These are phyloP conservation scores for Caenorhabditis becei DNA, from an alignment of 2,888 invertebrate species.

Conservation along the genomic window DNA sequence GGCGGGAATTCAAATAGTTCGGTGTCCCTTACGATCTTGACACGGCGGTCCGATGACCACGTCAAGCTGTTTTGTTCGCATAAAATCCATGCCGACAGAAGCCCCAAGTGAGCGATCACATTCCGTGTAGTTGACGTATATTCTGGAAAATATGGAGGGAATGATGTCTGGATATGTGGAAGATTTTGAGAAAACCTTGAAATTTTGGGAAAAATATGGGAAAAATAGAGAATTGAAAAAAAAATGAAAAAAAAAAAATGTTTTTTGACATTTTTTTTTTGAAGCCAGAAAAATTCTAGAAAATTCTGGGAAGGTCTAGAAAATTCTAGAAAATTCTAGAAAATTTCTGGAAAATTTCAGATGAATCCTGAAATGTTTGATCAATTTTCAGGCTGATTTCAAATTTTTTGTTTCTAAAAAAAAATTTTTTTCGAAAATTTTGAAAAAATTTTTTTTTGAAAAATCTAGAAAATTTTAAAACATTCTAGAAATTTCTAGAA, in stretches of 20 bases:
- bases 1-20: neutral
- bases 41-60: conserved; percentile 73
- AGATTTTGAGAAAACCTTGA: neutral
- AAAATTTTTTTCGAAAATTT: no score
- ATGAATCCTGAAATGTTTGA: neutral
- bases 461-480: conserved; percentile 3
- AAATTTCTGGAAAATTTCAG: no score
- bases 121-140: conserved; percentile 62
- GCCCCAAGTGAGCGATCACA: conserved; percentile 52
- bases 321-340: no score
- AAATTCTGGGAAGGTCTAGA: no score
- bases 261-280: no score
- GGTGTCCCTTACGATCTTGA: conserved; percentile 40
- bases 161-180: neutral
- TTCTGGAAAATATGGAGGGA: conserved; percentile 14
- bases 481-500: neutral
- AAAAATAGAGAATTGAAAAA: no score
- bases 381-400: no score
- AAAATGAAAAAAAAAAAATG: no score
- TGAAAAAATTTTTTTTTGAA: no score
- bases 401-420: no score
- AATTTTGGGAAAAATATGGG: neutral
- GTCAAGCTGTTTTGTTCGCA: conserved; percentile 63
- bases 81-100: conserved; percentile 64
- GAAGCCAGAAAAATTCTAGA: no score